These are phyloP conservation scores for Papilio xuthus DNA, from an alignment of 1,140 invertebrate genomes.

Conservation along the genomic window DNA sequence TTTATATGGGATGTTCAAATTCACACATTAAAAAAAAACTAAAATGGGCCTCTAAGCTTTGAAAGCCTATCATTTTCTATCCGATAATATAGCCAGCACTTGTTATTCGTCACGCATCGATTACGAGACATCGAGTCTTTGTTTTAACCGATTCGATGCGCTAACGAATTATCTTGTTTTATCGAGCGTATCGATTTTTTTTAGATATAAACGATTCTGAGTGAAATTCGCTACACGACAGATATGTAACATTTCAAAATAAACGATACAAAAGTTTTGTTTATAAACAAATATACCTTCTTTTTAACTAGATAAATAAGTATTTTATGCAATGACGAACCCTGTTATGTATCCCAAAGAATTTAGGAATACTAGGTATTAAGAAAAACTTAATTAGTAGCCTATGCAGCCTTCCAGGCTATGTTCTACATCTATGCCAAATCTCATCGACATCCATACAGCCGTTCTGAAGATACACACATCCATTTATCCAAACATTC, in stretches of 20 bases:
- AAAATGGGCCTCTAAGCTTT: background rate
- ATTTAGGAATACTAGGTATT: too few relatives aligned
- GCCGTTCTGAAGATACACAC: too few relatives aligned
- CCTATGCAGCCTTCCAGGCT: too few relatives aligned
- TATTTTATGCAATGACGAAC: too few relatives aligned
- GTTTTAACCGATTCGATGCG: constrained; percentile 31
- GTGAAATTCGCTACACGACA: constrained; percentile 15
- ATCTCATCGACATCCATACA: too few relatives aligned
- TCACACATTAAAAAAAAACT: too few relatives aligned
- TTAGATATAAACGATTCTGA: constrained; percentile 1
- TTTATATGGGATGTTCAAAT: too few relatives aligned
- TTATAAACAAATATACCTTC: background rate
- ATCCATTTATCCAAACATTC: too few relatives aligned
- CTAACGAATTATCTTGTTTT: constrained; percentile 28
- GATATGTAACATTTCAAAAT: background rate
- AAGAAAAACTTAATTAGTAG: too few relatives aligned
- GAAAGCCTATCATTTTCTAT: constrained; percentile 7
- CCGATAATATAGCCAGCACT: background rate
- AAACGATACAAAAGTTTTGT: background rate
- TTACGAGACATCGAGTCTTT: constrained; percentile 19
- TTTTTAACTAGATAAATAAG: background rate
- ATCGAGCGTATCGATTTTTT: constrained; percentile 37
- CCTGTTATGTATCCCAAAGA: too few relatives aligned
- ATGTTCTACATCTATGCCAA: too few relatives aligned
- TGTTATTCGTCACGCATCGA: constrained; percentile 29